Conservation (phyloP, 2,888 invertebrate species). For the Papilio gigon region DNA sequence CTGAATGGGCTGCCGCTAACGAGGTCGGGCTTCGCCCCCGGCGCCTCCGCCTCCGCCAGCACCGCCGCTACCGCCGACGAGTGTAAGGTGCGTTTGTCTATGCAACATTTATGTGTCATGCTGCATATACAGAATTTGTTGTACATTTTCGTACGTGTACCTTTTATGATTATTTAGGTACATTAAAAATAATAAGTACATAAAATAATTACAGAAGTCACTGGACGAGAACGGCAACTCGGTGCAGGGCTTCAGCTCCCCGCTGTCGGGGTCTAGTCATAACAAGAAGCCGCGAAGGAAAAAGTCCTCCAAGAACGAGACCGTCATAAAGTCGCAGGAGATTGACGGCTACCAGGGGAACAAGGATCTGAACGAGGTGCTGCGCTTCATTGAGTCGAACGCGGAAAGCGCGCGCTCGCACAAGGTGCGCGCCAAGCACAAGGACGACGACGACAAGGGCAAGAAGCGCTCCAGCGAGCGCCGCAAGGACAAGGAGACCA, state of each 20-base stretch:
- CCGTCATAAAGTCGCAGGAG: slow-evolving; percentile 82
- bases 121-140: too few species aligned
- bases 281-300: slow-evolving; percentile 83
- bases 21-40: slow-evolving; percentile 66
- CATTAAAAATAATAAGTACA: slow-evolving; percentile 3
- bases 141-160: too few species aligned
- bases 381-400: slow-evolving; percentile 89
- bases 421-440: slow-evolving; percentile 71
- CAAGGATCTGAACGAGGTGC: slow-evolving; percentile 88
- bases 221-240: slow-evolving; percentile 92
- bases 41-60: slow-evolving; percentile 55
- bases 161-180: not conserved
- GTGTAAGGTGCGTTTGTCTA: slow-evolving; percentile 64
- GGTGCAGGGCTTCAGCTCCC: slow-evolving; percentile 81
- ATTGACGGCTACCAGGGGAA: slow-evolving; percentile 91
- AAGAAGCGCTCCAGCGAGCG: slow-evolving; percentile 78
- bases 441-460: slow-evolving; percentile 74
- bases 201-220: slow-evolving; percentile 80
- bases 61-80: slow-evolving; percentile 66
- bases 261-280: slow-evolving; percentile 75
- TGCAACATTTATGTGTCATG: too few species aligned
- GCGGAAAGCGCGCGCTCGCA: slow-evolving; percentile 66
- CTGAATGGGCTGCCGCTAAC: slow-evolving; percentile 71
- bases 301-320: slow-evolving; percentile 83
- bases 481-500: slow-evolving; percentile 70